These are phyloP conservation scores for Ctenomys sociabilis DNA, from an alignment of 2,113 vertebrate genomes.

Conservation along the genomic window DNA sequence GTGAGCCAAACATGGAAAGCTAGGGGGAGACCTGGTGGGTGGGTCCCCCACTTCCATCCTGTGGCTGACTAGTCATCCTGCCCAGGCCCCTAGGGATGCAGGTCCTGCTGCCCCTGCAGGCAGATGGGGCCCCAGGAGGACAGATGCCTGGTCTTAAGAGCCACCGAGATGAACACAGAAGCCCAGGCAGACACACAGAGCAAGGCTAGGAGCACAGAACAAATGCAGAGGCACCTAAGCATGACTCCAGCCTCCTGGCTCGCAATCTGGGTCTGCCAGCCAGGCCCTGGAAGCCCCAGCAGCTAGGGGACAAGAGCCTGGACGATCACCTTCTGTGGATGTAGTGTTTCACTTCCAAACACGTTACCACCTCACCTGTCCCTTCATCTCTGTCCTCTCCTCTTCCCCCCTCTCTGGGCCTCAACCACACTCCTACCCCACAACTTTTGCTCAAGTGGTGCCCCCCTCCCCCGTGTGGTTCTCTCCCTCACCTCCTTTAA, in stretches of 20 bases:
- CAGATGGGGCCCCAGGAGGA: not conserved
- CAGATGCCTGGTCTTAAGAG: not conserved
- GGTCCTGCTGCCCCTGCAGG: not conserved
- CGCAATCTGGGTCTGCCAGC: no score
- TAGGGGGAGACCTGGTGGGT: not conserved
- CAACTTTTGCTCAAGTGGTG: not conserved
- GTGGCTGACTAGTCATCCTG: not conserved
- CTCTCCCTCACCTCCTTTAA: not conserved
- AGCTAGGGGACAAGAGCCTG: not conserved
- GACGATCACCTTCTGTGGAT: rapidly evolving
- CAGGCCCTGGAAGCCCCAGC: no score
- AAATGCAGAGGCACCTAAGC: rapidly evolving
- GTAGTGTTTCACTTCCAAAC: not conserved
- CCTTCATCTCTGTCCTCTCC: not conserved
- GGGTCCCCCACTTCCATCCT: not conserved
- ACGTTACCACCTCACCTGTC: not conserved
- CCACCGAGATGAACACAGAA: not conserved
- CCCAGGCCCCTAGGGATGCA: not conserved
- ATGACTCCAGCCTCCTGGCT: not conserved
- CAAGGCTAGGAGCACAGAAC: not conserved
- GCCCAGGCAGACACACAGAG: not conserved
- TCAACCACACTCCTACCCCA: not conserved
- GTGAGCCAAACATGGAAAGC: not conserved
- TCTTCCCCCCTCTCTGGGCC: not conserved
- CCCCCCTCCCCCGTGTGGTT: not conserved